Conservation (phyloP, 2,888 invertebrate genomes). For the Yponomeuta malinellus region DNA sequence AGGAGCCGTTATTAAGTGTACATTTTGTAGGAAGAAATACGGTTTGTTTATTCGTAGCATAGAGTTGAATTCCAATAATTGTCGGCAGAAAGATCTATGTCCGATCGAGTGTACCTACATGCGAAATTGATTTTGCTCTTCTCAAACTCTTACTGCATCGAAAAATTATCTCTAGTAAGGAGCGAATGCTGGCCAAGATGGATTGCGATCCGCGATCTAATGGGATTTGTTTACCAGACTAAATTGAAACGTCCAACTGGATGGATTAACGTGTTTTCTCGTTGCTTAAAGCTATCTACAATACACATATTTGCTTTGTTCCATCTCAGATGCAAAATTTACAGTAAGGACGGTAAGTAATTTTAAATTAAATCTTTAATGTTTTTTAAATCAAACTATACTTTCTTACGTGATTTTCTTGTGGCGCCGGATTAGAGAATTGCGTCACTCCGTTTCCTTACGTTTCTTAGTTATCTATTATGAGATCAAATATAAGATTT, state of each 20-base stretch:
- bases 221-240: neutral
- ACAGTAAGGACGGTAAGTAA: too few relatives aligned
- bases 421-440: too few relatives aligned
- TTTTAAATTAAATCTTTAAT: too few relatives aligned
- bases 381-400: neutral
- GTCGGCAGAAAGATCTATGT: neutral
- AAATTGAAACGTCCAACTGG: neutral
- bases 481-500: too few relatives aligned
- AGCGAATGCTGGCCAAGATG: neutral
- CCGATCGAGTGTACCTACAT: neutral
- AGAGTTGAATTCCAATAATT: too few relatives aligned
- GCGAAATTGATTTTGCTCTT: neutral
- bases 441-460: too few relatives aligned
- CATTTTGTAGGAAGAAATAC: too few relatives aligned
- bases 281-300: neutral
- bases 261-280: neutral
- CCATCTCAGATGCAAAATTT: too few relatives aligned
- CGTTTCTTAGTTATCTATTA: too few relatives aligned
- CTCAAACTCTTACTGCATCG: neutral
- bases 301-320: too few relatives aligned
- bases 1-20: too few relatives aligned
- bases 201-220: neutral
- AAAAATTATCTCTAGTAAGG: neutral
- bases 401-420: neutral
- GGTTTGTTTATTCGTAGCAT: too few relatives aligned